Evolutionary conservation across 2,797 vertebrate genomes (phyloP).

Genomic region (Falco peregrinus): DNA sequence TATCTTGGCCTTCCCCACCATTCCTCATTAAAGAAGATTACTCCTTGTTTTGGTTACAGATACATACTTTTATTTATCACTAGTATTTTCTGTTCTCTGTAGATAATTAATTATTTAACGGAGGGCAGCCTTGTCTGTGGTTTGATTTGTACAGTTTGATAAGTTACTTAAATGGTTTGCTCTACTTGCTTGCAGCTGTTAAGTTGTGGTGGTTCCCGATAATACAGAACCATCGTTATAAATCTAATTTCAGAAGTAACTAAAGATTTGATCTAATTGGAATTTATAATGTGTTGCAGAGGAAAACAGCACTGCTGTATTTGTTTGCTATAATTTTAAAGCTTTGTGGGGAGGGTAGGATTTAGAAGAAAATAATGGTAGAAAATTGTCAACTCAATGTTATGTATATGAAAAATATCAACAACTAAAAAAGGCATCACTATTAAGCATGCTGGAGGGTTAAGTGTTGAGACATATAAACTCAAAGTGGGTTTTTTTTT

Average conservation of each 20-base stretch:
- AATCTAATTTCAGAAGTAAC: constrained; percentile 26
- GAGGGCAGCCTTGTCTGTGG: not conserved
- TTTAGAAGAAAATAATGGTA: not conserved
- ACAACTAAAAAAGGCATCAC: not conserved
- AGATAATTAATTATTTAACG: not conserved
- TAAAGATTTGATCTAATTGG: not conserved
- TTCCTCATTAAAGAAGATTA: not conserved
- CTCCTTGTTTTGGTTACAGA: not conserved
- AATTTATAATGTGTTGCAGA: not conserved
- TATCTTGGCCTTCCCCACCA: not conserved
- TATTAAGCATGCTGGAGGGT: not conserved
- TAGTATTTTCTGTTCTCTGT: not conserved
- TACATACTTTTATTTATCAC: not conserved
- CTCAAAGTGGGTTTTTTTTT: too few species aligned
- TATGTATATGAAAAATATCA: not conserved
- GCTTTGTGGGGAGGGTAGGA: not conserved
- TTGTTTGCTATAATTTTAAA: not conserved
- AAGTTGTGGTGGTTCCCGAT: not conserved
- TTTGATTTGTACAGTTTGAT: not conserved
- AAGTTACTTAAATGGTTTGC: not conserved
- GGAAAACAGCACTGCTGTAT: not conserved
- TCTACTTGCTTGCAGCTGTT: not conserved
- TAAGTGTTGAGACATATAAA: not conserved
- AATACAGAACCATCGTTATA: not conserved
- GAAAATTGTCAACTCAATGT: not conserved